phyloP scores from a whole-genome alignment of 64 coral and sea anemone genomes.

The Catalaphyllia jardinei region DNA sequence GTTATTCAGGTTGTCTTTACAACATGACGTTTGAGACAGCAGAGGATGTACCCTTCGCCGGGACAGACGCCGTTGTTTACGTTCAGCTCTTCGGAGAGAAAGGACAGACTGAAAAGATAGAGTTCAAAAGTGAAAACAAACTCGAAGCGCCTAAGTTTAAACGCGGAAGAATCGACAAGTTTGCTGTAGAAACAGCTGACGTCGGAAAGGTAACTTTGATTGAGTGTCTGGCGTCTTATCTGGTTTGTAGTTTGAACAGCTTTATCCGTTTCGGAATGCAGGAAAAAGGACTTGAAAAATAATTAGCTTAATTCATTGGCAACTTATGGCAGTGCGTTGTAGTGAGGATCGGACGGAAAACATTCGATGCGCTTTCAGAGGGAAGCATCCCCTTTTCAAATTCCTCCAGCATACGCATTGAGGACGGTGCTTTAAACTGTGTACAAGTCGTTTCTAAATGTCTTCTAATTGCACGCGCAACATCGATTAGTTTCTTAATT shows the following conservation, averaged over 20 bases:
- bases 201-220: conserved; percentile 67
- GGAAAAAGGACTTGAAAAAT: too few species aligned
- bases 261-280: too few species aligned
- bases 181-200: conserved; percentile 85
- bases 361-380: too few species aligned
- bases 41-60: conserved; percentile 77
- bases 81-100: conserved; percentile 72
- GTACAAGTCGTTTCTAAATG: too few species aligned
- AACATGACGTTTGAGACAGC: conserved; percentile 85
- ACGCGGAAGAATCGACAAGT: conserved; percentile 82
- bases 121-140: conserved; percentile 69
- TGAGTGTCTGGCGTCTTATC: not conserved
- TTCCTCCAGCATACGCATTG: too few species aligned
- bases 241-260: too few species aligned
- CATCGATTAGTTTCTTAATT: not conserved
- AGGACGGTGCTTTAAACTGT: too few species aligned
- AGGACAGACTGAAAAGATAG: conserved; percentile 84
- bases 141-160: conserved; percentile 58
- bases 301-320: too few species aligned
- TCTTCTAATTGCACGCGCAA: too few species aligned
- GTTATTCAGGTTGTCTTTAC: conserved; percentile 56
- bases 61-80: conserved; percentile 86
- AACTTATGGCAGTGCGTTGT: too few species aligned
- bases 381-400: too few species aligned
- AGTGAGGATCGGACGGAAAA: too few species aligned